phyloP scores from a whole-genome alignment of 2,888 invertebrate species.

The Tyria jacobaeae region DNA sequence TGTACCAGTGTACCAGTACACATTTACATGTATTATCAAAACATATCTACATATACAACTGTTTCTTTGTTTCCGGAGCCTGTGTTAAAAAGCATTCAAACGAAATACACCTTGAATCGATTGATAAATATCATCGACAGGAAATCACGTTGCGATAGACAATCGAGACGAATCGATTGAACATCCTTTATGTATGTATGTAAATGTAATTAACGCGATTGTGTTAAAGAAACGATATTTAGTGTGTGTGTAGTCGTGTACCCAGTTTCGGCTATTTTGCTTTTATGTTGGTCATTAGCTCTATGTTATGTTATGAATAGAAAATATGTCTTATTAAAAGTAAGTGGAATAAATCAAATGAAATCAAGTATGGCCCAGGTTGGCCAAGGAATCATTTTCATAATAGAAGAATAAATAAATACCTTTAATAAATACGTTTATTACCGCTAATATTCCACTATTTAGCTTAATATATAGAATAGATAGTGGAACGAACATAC shows the following conservation, averaged over 20 bases:
- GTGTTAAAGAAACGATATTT: slow-evolving; percentile 49
- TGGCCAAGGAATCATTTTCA: too few species aligned
- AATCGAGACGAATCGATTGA: slow-evolving; percentile 66
- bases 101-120: slow-evolving; percentile 55
- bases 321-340: neutral
- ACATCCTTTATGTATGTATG: slow-evolving; percentile 60
- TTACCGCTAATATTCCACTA: too few species aligned
- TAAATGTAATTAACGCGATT: slow-evolving; percentile 57
- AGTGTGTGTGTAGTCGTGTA: too few species aligned
- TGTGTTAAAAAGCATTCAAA: slow-evolving; percentile 49
- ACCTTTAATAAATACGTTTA: too few species aligned
- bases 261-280: slow-evolving; percentile 37
- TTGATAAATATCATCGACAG: slow-evolving; percentile 58
- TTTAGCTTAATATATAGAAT: too few species aligned
- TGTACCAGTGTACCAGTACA: neutral
- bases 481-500: too few species aligned
- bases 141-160: slow-evolving; percentile 69
- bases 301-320: slow-evolving; percentile 4
- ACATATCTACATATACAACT: slow-evolving; percentile 5
- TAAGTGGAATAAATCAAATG: too few species aligned
- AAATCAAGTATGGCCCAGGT: too few species aligned
- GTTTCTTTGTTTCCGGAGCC: slow-evolving; percentile 50
- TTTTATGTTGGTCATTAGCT: slow-evolving; percentile 32
- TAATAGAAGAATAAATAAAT: too few species aligned
- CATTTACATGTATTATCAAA: neutral